Conservation (phyloP, 2,888 invertebrate species). For the Drosophila pseudotakahashii region DNA sequence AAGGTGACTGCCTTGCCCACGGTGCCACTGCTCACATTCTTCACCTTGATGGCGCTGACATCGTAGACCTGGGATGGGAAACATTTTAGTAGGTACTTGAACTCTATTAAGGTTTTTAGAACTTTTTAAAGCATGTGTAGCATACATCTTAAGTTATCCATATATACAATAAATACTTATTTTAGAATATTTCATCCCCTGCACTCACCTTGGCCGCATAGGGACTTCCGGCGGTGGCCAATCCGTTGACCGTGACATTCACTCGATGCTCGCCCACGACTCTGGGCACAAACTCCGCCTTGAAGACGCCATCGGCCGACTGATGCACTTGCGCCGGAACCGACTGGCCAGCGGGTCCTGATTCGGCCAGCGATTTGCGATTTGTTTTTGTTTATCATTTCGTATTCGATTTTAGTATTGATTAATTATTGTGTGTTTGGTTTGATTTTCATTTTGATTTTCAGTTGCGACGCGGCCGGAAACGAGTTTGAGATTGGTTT, state of each 20-base stretch:
- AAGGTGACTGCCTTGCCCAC: slow-evolving; percentile 96
- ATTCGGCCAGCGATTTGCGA: slow-evolving; percentile 37
- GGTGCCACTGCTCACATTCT: slow-evolving; percentile 94
- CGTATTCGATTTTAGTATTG: slow-evolving; percentile 51
- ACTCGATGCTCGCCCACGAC: slow-evolving; percentile 96
- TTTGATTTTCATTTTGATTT: slow-evolving; percentile 36
- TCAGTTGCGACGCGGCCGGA: slow-evolving; percentile 65
- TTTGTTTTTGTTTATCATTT: slow-evolving; percentile 38
- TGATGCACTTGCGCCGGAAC: slow-evolving; percentile 95
- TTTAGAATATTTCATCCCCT: not conserved
- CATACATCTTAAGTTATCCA: too few species aligned
- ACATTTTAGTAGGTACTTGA: too few species aligned
- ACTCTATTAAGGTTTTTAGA: too few species aligned
- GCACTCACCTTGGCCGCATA: slow-evolving; percentile 92
- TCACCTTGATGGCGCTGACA: slow-evolving; percentile 96
- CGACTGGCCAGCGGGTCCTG: slow-evolving; percentile 96
- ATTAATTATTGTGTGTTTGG: slow-evolving; percentile 45
- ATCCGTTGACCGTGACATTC: slow-evolving; percentile 92
- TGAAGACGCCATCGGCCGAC: slow-evolving; percentile 91
- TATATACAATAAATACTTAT: too few species aligned
- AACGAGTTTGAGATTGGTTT: slow-evolving; percentile 64
- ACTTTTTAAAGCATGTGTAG: too few species aligned
- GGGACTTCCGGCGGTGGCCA: slow-evolving; percentile 95
- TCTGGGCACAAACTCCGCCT: slow-evolving; percentile 95
- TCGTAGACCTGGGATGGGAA: slow-evolving; percentile 90